Evolutionary conservation across 2,113 vertebrate genomes (phyloP).

Genomic region (Leuciscus idus): DNA sequence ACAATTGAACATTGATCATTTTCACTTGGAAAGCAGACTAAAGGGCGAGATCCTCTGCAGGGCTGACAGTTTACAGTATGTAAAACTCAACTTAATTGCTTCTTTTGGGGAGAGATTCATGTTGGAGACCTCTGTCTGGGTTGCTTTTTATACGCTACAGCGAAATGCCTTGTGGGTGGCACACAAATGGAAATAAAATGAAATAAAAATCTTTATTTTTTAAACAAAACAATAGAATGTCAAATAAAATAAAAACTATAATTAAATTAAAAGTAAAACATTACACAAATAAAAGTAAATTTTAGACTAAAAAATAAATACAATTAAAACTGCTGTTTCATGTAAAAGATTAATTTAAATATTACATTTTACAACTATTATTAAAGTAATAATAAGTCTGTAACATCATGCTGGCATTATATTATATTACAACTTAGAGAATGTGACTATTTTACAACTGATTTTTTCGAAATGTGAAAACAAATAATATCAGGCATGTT

Average conservation of each 20-base stretch:
- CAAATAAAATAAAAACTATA: not conserved
- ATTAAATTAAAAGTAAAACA: not conserved
- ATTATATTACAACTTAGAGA: not conserved
- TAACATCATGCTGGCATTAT: not conserved
- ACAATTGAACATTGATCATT: constrained; percentile 68
- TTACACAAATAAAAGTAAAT: no score
- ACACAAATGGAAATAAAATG: not conserved
- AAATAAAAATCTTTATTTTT: not conserved
- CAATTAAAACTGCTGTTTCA: not conserved
- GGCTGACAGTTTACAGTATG: constrained; percentile 74
- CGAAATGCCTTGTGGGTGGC: not conserved
- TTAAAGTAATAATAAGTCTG: not conserved
- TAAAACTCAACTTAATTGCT: constrained; percentile 70
- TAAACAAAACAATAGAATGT: not conserved
- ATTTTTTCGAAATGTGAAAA: constrained; percentile 22
- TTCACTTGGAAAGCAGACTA: constrained; percentile 70
- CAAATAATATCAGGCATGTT: constrained; percentile 40
- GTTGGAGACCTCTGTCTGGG: constrained; percentile 64
- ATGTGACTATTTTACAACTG: not conserved
- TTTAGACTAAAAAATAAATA: not conserved
- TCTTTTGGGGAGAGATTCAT: constrained; percentile 64
- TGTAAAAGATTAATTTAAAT: not conserved
- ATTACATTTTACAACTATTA: not conserved
- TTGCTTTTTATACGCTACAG: constrained; percentile 11
- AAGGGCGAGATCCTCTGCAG: constrained; percentile 71